A percentile compares a stretch with the other conserved stretches of the same genome.
Evolutionary conservation across 2,797 vertebrate genomes (phyloP).

Genomic region (Sebastiscus tertius): DNA sequence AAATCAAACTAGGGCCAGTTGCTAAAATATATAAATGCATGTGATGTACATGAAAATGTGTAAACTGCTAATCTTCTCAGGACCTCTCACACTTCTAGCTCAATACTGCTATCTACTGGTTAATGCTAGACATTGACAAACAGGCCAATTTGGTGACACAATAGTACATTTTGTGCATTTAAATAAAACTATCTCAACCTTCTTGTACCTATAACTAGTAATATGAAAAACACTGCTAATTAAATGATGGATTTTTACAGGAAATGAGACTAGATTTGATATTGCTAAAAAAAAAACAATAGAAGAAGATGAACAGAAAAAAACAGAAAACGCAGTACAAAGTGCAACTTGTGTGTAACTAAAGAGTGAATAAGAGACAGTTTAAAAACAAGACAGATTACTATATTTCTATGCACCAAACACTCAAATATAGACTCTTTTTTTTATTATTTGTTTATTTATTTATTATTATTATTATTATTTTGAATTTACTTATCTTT

Average conservation of each 20-base stretch:
- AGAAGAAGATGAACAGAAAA: too few relatives aligned
- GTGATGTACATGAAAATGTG: background rate
- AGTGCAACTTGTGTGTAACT: background rate
- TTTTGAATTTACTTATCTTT: too few relatives aligned
- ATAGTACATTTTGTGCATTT: background rate
- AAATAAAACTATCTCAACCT: background rate
- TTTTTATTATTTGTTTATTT: too few relatives aligned
- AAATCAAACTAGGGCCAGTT: background rate
- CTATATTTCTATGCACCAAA: too few relatives aligned
- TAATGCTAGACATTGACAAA: background rate
- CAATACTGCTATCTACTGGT: constrained; percentile 44
- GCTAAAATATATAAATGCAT: background rate
- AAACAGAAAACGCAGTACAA: background rate
- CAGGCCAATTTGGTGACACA: background rate
- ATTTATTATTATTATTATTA: too few relatives aligned
- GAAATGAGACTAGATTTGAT: background rate
- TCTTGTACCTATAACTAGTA: background rate
- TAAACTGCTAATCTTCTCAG: background rate
- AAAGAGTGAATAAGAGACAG: too few relatives aligned
- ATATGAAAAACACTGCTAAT: rapidly evolving
- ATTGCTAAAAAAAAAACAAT: too few relatives aligned
- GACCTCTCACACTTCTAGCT: background rate
- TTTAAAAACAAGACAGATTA: too few relatives aligned
- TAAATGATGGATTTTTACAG: background rate
- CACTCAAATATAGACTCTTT: too few relatives aligned